Evolutionary conservation across 2,113 vertebrate species (phyloP).

Genomic region (Calidris pygmaea): DNA sequence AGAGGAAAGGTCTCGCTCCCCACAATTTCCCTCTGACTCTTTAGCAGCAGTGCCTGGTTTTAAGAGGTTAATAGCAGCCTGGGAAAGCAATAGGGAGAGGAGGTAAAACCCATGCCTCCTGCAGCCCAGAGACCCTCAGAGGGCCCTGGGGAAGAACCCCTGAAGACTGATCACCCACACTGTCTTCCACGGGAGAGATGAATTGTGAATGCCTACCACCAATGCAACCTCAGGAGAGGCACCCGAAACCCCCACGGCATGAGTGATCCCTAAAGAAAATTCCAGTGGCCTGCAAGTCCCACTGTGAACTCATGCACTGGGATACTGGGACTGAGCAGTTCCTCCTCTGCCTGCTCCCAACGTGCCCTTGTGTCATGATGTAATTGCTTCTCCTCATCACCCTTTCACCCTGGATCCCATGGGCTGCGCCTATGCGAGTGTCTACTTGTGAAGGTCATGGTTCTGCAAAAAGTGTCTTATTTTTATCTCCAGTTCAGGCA

Average conservation of each 20-base stretch:
- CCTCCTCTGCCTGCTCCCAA: background rate
- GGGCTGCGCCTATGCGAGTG: background rate
- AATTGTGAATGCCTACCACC: background rate
- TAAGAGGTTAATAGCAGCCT: background rate
- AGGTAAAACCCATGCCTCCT: background rate
- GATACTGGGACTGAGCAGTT: background rate
- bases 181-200: background rate
- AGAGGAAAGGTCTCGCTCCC: background rate
- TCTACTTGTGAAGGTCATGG: fast-evolving
- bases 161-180: background rate
- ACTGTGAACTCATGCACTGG: background rate
- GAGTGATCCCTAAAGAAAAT: background rate
- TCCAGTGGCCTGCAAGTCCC: background rate
- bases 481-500: background rate
- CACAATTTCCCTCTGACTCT: background rate
- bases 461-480: background rate
- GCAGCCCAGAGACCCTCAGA: background rate
- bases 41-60: background rate
- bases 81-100: background rate
- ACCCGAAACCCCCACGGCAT: background rate
- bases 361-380: background rate
- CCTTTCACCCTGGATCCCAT: background rate
- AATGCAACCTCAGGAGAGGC: background rate
- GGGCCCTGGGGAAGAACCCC: background rate
- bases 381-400: background rate